phyloP scores from a whole-genome alignment of 2,888 invertebrate species.

The Cyclophora punctaria region DNA sequence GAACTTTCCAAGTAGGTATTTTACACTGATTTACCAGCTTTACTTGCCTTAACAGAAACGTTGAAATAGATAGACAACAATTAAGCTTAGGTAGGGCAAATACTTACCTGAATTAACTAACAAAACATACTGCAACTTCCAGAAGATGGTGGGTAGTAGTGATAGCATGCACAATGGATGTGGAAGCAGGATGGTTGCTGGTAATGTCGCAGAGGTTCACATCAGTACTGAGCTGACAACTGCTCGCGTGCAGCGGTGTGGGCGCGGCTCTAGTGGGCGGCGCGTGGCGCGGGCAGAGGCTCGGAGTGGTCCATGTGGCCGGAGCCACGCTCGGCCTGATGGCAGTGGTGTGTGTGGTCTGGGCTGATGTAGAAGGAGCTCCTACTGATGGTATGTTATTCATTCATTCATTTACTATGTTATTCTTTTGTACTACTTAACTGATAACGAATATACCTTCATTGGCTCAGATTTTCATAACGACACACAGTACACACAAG shows the following conservation, averaged over 20 bases:
- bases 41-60: neutral
- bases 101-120: neutral
- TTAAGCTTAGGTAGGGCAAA: neutral
- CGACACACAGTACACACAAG: too few species aligned
- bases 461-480: too few species aligned
- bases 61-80: too few species aligned
- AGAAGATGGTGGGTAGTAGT: conserved; percentile 81
- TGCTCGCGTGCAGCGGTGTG: conserved; percentile 89
- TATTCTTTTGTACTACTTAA: too few species aligned
- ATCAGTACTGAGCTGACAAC: conserved; percentile 77
- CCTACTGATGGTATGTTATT: conserved; percentile 74
- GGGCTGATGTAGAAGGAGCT: conserved; percentile 85
- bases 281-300: conserved; percentile 83
- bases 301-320: conserved; percentile 83
- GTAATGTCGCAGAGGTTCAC: conserved; percentile 83
- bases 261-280: conserved; percentile 88
- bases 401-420: too few species aligned
- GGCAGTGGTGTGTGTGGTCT: conserved; percentile 88
- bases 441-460: too few species aligned
- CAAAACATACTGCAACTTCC: conserved; percentile 28
- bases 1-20: conserved; percentile 77
- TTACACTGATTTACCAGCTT: neutral
- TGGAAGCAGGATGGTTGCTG: conserved; percentile 89
- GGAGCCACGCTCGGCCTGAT: conserved; percentile 87
- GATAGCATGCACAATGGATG: conserved; percentile 85